phyloP scores from a whole-genome alignment of 1,140 invertebrate species.

The Mylabris phalerata region DNA sequence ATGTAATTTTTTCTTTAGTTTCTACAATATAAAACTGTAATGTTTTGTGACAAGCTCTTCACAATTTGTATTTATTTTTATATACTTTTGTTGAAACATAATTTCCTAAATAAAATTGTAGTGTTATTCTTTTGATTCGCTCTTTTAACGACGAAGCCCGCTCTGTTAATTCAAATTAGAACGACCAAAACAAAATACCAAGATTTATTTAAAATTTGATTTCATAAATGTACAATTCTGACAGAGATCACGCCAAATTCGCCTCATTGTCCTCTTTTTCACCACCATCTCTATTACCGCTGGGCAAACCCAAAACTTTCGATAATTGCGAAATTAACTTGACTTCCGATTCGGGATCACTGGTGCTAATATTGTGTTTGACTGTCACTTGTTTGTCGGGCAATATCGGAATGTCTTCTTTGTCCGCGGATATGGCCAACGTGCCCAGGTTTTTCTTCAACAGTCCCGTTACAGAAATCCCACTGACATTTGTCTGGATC shows the following conservation, averaged over 20 bases:
- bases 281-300: background rate
- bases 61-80: conserved; percentile 16
- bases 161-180: no score
- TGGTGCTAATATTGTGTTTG: conserved; percentile 28
- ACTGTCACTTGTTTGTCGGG: conserved; percentile 26
- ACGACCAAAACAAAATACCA: no score
- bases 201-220: no score
- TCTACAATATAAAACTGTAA: conserved; percentile 20
- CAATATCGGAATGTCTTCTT: background rate
- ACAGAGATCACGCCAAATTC: no score
- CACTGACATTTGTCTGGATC: conserved; percentile 47
- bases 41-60: conserved; percentile 21
- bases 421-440: conserved; percentile 8
- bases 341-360: conserved; percentile 16
- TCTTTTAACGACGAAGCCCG: no score
- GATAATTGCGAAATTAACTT: conserved; percentile 19
- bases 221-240: no score
- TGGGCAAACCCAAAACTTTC: background rate
- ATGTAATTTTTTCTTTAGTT: conserved; percentile 22
- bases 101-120: conserved; percentile 14
- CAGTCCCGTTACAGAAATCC: conserved; percentile 47
- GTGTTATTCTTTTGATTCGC: conserved; percentile 13
- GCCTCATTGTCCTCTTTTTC: no score
- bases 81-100: conserved; percentile 14
- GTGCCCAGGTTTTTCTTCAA: conserved; percentile 44